Percentiles rank a stretch among this genome's conserved stretches.
phyloP scores from a whole-genome alignment of 2,888 invertebrate species.

The Antheraea yamamai region DNA sequence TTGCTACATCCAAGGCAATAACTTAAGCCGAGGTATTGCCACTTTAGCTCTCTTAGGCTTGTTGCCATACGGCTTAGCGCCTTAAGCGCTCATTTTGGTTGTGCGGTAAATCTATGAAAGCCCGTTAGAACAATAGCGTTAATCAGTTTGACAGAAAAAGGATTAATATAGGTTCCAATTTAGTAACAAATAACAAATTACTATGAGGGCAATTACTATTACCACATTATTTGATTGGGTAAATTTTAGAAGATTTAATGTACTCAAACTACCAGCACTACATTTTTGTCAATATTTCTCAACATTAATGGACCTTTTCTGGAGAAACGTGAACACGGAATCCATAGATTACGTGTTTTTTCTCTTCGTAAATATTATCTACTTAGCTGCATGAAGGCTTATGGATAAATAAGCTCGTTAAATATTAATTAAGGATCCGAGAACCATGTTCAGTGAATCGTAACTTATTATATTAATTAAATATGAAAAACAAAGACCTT shows the following conservation, averaged over 20 bases:
- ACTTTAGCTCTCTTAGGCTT: no score
- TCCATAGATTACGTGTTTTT: neutral
- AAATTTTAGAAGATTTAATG: neutral
- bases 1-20: no score
- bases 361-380: neutral
- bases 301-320: slow-evolving; percentile 14
- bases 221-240: neutral
- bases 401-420: neutral
- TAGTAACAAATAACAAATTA: no score
- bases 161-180: no score
- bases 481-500: slow-evolving; percentile 2
- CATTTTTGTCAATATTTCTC: slow-evolving; percentile 7
- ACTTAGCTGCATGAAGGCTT: neutral
- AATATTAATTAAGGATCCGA: slow-evolving; percentile 4
- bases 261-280: neutral
- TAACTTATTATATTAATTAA: slow-evolving; percentile 4
- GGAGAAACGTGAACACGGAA: neutral
- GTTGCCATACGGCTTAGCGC: no score
- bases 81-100: no score
- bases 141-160: no score
- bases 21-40: no score
- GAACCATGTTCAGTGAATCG: neutral
- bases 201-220: no score
- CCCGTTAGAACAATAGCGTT: no score
- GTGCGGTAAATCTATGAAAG: no score